These are phyloP conservation scores for Marmota flaviventris DNA, from an alignment of 2,113 vertebrate species.

Conservation along the genomic window DNA sequence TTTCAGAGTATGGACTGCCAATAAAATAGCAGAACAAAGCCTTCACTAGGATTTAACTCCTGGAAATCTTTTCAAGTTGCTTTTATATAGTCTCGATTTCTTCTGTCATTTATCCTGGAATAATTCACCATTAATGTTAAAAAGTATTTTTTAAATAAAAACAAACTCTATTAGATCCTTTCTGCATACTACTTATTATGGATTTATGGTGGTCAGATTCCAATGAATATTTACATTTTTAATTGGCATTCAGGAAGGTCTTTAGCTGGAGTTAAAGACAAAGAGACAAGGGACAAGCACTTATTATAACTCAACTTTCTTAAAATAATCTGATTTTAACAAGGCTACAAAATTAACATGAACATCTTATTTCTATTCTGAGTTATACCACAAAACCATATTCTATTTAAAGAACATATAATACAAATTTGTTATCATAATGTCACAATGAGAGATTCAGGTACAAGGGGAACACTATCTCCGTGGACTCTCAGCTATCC, in stretches of 20 bases:
- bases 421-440: background rate
- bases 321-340: conserved; percentile 36
- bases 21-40: background rate
- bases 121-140: conserved; percentile 17
- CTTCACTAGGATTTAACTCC: background rate
- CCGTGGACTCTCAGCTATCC: background rate
- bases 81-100: background rate
- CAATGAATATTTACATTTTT: conserved; percentile 35
- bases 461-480: background rate
- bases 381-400: background rate
- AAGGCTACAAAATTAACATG: background rate
- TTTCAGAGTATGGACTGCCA: background rate
- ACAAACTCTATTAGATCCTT: conserved; percentile 21
- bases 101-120: conserved; percentile 18
- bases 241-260: conserved; percentile 17
- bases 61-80: background rate
- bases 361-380: conserved; percentile 33
- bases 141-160: background rate
- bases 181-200: background rate
- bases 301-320: background rate
- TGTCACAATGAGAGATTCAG: background rate
- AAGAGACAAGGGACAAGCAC: background rate
- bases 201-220: conserved; percentile 26
- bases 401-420: background rate
- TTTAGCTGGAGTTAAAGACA: background rate